Conservation (phyloP, 1,140 invertebrate genomes). For the Bombus confusus region DNA sequence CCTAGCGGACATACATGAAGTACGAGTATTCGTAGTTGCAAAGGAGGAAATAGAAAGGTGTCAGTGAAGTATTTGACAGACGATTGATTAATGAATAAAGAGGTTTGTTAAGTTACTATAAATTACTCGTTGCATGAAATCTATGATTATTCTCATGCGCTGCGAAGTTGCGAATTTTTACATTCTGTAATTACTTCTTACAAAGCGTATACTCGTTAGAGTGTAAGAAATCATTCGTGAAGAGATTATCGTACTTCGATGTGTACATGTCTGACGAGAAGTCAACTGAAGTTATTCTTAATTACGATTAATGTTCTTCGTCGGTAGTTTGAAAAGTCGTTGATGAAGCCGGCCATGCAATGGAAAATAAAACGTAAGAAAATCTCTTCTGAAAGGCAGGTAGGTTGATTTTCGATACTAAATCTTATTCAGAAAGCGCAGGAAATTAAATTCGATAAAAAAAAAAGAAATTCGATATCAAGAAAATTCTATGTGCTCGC, state of each 20-base stretch:
- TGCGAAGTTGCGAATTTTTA: too few species aligned
- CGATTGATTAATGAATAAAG: background rate
- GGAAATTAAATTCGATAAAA: too few species aligned
- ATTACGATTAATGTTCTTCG: conserved; percentile 1
- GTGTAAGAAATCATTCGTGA: background rate
- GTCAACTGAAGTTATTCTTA: conserved; percentile 1
- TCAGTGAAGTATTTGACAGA: background rate
- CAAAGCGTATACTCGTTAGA: background rate
- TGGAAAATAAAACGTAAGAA: too few species aligned
- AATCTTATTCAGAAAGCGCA: too few species aligned
- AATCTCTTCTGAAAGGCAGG: too few species aligned
- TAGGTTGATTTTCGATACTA: too few species aligned
- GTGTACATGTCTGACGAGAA: background rate
- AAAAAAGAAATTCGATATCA: too few species aligned
- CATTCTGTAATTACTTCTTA: background rate
- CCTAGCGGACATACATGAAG: too few species aligned
- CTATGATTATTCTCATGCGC: background rate
- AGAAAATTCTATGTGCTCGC: too few species aligned
- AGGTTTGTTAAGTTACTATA: too few species aligned
- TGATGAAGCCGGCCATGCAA: background rate
- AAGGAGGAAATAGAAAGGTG: background rate
- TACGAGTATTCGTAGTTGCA: too few species aligned
- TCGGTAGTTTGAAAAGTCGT: background rate
- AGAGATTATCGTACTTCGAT: background rate
- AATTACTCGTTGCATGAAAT: too few species aligned